Evolutionary conservation across 2,797 vertebrate genomes (phyloP), one percentile per base, ranked within the genome.

Genomic region (Natrix natrix): DNA sequence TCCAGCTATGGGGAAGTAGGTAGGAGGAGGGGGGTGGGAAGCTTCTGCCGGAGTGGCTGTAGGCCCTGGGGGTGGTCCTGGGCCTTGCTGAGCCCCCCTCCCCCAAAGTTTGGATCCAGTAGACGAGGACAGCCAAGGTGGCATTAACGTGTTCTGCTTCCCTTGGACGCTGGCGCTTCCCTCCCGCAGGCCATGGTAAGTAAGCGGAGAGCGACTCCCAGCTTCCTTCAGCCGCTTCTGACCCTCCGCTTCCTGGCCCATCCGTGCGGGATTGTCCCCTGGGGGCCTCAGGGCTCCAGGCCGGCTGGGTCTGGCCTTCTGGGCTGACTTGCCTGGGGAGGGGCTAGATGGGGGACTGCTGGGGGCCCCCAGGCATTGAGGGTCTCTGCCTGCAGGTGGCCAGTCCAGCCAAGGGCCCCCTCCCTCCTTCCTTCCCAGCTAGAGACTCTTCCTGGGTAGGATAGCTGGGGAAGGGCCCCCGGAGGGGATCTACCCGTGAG

Each of bases 121-220:
- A 90, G 90, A 8, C 87, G 92, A 37, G 2, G 63, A 78, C 60
- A 93, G 66, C 87, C 8, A 61, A 28, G 90, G 94, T 91, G 86
- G 90, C 97, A 98, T 98, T 98, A 98, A 98, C 95, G 91, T 96
- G 94, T 97, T 98, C 97, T 98, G 97, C 97, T 98, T 99, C 97
- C 98, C 98, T 99, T 98, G 98, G 98, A 98, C 97, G 99, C 99
- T 97, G 96, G 98, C 99, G 97, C 95, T 98, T 98, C 98, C 96
- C 98, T 97, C 98, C 97, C 95, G 94, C 98, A 99, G 99, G 99
- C 99, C 96, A 99, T 99, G 99, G 99, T 99, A 99, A 99, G 99
- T 99, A 99, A 99, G 99, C 99, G 97, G 92, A 96, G 90, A 86
- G 95, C 59, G 86, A 56, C 37, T 12, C 60, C 13, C 11, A 92